Conservation (phyloP, 2,113 vertebrate genomes). For the Phaetusa simplex region DNA sequence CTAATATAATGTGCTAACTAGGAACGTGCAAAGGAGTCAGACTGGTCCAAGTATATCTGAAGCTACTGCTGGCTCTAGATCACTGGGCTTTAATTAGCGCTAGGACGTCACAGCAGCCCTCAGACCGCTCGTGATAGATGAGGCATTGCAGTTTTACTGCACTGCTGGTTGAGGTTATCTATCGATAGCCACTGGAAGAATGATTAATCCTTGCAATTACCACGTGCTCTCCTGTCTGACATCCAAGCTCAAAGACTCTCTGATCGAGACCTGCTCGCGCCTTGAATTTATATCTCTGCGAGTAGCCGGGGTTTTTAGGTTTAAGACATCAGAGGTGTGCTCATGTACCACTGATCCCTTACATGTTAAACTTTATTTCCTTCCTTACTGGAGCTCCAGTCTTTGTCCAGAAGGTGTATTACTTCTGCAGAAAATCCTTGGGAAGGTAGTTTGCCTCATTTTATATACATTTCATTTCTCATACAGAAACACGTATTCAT, state of each 20-base stretch:
- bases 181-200: not conserved
- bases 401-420: not conserved
- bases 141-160: slow-evolving; percentile 9
- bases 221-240: slow-evolving; percentile 20
- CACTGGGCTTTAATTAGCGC: not conserved
- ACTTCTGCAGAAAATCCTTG: not conserved
- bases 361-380: not conserved
- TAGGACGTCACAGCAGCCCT: not conserved
- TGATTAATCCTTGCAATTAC: slow-evolving; percentile 37
- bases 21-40: not conserved
- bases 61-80: slow-evolving; percentile 13
- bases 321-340: not conserved
- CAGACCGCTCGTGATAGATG: not conserved
- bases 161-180: slow-evolving; percentile 18
- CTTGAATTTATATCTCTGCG: not conserved
- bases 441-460: slow-evolving; percentile 2
- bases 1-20: slow-evolving; percentile 13
- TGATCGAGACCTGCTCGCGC: not conserved
- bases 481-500: not conserved
- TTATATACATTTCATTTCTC: slow-evolving; percentile 3
- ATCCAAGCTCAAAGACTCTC: not conserved
- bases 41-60: not conserved
- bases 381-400: not conserved
- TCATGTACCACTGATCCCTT: not conserved
- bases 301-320: not conserved